Conservation (phyloP, 2,888 invertebrate genomes). For the Pterobdella sp. region DNA sequence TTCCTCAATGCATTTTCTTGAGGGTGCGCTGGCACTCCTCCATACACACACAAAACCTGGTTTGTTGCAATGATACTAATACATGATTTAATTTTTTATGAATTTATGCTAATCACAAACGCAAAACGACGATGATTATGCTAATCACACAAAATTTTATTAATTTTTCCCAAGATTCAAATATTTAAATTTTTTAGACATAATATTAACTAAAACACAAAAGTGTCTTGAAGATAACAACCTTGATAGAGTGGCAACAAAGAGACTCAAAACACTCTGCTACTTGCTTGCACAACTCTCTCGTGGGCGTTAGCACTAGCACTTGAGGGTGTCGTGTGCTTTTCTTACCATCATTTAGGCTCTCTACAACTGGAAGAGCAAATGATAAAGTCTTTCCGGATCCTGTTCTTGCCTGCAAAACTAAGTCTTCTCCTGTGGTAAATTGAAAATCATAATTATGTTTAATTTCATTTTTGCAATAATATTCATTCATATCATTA, state of each 20-base stretch:
- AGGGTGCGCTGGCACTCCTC: conserved; percentile 43
- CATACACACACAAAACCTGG: conserved; percentile 45
- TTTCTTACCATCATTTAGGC: conserved; percentile 18
- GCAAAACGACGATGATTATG: too few species aligned
- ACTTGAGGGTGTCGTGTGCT: conserved; percentile 12
- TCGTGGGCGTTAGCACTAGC: conserved; percentile 45
- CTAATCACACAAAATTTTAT: too few species aligned
- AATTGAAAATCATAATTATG: not conserved
- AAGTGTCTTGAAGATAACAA: too few species aligned
- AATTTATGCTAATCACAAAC: too few species aligned
- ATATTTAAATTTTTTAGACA: too few species aligned
- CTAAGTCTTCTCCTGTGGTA: not conserved
- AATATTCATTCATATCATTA: too few species aligned
- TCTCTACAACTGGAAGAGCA: conserved; percentile 45
- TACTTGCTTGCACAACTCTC: conserved; percentile 48
- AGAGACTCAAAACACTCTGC: conserved; percentile 41
- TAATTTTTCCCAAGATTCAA: too few species aligned
- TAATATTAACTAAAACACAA: too few species aligned
- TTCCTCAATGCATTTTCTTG: conserved; percentile 37
- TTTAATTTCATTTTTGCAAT: not conserved
- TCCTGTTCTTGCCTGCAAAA: conserved; percentile 43
- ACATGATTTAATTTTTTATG: too few species aligned
- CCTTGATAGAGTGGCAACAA: conserved; percentile 33
- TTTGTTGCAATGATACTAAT: too few species aligned
- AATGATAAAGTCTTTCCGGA: conserved; percentile 48